A percentile compares a stretch with the other conserved stretches of the same genome.
Evolutionary conservation across 1,140 invertebrate species (phyloP).

Genomic region (Pomacea maculata): DNA sequence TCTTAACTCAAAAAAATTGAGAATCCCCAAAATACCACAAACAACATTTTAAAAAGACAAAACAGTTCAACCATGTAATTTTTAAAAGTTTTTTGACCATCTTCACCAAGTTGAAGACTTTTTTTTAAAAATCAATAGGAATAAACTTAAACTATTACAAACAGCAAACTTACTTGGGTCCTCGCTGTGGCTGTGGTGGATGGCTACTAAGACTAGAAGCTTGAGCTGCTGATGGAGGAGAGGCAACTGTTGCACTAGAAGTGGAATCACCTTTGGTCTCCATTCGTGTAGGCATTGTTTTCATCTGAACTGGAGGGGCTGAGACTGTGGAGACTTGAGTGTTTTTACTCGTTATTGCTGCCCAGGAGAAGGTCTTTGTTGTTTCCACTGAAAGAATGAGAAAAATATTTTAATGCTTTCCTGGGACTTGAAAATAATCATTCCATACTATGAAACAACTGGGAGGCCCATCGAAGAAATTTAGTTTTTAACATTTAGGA

Average conservation of each 20-base stretch:
- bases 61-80: too few relatives aligned
- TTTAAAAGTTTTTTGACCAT: too few relatives aligned
- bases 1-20: too few relatives aligned
- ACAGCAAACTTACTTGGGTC: slow-evolving; percentile 38
- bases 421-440: background rate
- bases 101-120: too few relatives aligned
- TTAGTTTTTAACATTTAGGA: too few relatives aligned
- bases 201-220: background rate
- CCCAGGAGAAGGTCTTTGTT: slow-evolving; percentile 59
- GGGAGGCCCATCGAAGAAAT: too few relatives aligned
- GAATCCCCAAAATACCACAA: too few relatives aligned
- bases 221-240: background rate
- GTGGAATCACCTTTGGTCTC: slow-evolving; percentile 32
- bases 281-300: slow-evolving; percentile 24
- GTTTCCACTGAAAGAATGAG: background rate
- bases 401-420: background rate
- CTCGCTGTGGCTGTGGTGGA: slow-evolving; percentile 50
- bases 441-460: too few relatives aligned
- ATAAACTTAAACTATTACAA: too few relatives aligned
- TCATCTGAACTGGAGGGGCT: slow-evolving; percentile 20
- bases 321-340: slow-evolving; percentile 29
- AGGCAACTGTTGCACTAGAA: slow-evolving; percentile 11
- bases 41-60: too few relatives aligned
- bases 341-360: slow-evolving; percentile 58
- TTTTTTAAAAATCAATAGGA: too few relatives aligned